Conservation (phyloP, 1,140 invertebrate genomes). For the Drosophila albomicans region DNA sequence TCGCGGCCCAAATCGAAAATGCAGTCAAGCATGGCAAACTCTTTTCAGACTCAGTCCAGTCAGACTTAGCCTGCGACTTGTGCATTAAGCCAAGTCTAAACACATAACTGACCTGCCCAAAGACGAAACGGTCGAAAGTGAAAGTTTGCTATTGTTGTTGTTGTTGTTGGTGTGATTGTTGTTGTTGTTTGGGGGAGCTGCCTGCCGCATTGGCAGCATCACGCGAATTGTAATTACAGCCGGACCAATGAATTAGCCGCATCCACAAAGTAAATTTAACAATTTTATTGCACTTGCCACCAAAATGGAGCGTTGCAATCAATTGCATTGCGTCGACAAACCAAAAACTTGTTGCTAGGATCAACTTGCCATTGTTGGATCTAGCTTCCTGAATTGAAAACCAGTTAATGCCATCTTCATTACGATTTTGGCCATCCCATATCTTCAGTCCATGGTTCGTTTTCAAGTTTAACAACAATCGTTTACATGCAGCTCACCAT, state of each 20-base stretch:
- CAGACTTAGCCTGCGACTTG: slow-evolving; percentile 25
- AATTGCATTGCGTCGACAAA: slow-evolving; percentile 61
- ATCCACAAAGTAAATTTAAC: slow-evolving; percentile 64
- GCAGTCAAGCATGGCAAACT: slow-evolving; percentile 65
- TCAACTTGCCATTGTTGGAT: slow-evolving; percentile 1
- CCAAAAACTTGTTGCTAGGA: slow-evolving; percentile 57
- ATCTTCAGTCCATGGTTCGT: slow-evolving; percentile 7
- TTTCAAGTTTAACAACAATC: slow-evolving; percentile 51
- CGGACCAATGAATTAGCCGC: slow-evolving; percentile 63
- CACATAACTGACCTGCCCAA: slow-evolving; percentile 77
- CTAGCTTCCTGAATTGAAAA: slow-evolving; percentile 38
- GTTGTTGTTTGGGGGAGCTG: slow-evolving; percentile 59
- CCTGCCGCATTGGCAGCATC: slow-evolving; percentile 77
- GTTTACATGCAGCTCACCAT: too few species aligned
- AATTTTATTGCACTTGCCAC: slow-evolving; percentile 64
- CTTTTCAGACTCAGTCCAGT: slow-evolving; percentile 15
- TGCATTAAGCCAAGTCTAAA: slow-evolving; percentile 35
- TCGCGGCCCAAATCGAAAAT: slow-evolving; percentile 71
- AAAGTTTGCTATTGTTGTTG: slow-evolving; percentile 62
- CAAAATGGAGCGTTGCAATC: slow-evolving; percentile 51
- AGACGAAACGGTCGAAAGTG: slow-evolving; percentile 68
- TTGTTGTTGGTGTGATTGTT: slow-evolving; percentile 30
- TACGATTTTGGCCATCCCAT: background rate
- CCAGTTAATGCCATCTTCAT: slow-evolving; percentile 30
- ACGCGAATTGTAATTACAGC: slow-evolving; percentile 45